Evolutionary conservation across 1,140 invertebrate species (phyloP).

Genomic region (Monochamus saltuarius): DNA sequence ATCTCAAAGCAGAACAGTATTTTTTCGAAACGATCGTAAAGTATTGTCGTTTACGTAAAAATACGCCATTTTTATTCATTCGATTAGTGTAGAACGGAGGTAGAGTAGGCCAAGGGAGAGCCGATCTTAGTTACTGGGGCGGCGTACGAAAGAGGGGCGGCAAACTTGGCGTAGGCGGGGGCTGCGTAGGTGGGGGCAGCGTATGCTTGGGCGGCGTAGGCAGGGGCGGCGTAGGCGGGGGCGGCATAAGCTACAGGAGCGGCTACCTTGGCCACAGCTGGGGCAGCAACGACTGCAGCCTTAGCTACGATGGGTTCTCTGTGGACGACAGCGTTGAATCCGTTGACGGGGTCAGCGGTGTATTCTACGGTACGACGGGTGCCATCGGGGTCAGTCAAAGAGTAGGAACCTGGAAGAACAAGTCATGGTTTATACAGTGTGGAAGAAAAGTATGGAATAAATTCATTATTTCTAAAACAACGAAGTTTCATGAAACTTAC

Average conservation of each 20-base stretch:
- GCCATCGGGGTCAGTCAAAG: conserved; percentile 66
- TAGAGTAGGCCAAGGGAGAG: conserved; percentile 5
- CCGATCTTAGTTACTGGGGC: conserved; percentile 1
- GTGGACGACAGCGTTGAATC: conserved; percentile 57
- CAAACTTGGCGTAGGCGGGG: conserved; percentile 14
- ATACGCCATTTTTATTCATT: neutral
- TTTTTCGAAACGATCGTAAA: no score
- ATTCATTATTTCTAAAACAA: no score
- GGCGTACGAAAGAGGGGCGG: conserved; percentile 6
- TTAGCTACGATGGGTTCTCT: conserved; percentile 40
- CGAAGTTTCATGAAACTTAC: no score
- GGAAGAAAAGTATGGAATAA: no score
- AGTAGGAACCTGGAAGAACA: conserved; percentile 53
- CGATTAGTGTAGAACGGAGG: conserved; percentile 20
- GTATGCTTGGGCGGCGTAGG: neutral
- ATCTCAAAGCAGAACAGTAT: no score
- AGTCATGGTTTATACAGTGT: no score
- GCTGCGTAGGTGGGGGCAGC: conserved; percentile 15
- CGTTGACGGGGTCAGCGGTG: conserved; percentile 60
- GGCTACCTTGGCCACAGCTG: conserved; percentile 32
- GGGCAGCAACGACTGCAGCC: conserved; percentile 25
- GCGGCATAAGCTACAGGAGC: conserved; percentile 18
- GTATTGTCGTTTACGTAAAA: no score
- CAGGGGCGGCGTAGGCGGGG: conserved; percentile 12
- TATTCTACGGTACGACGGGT: conserved; percentile 61